Base-by-base conservation (phyloP, 2,888 invertebrate species). In the Halictus quadricinctus region DNA sequence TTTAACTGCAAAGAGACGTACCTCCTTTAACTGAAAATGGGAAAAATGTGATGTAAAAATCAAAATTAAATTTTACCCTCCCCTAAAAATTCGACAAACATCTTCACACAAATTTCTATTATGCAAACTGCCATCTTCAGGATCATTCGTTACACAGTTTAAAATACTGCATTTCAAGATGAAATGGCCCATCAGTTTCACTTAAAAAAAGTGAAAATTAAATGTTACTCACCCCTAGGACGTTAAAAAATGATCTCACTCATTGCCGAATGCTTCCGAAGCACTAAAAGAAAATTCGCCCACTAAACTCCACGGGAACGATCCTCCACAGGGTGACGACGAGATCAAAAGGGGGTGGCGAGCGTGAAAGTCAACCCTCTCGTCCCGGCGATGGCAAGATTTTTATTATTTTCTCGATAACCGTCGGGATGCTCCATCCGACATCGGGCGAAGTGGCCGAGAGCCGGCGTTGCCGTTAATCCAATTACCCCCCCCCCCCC, bases 371-470 rank as follows among this genome's bases (percentile, higher is more conserved):
- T 43, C 72, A n/a, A 54, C 66, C 72, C 73, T 36, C 18, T 29
- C 36, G 36, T 15, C 36, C 13, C 21, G 25, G 81, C 77, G 79
- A 83, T 76, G 41, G 73, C 84, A 87, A 88, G 88, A 87, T 90
- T 91, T 91, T 91, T 89, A 91, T 91, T 91, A 91, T 91, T 91
- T 91, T 88, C 36, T 88, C 91, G 87, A 91, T 91, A 91, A 81
- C 87, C 81, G 76, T 69, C 29, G 29, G 48, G 72, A 66, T 21
- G 73, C 75, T 76, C 75, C 72, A 81, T 25, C 78, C 78, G 72
- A 73, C 76, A 82, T 81, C 85, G 87, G 76, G 60, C 85, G 84
- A 88, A 87, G 83, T 84, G 85, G 83, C 82, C 86, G 75, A 79
- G 73, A 77, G 81, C 83, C 76, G 80, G 78, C 74, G 80, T 81